Base-by-base conservation (phyloP, 2,113 vertebrate genomes). In the Anoura caudifer region DNA sequence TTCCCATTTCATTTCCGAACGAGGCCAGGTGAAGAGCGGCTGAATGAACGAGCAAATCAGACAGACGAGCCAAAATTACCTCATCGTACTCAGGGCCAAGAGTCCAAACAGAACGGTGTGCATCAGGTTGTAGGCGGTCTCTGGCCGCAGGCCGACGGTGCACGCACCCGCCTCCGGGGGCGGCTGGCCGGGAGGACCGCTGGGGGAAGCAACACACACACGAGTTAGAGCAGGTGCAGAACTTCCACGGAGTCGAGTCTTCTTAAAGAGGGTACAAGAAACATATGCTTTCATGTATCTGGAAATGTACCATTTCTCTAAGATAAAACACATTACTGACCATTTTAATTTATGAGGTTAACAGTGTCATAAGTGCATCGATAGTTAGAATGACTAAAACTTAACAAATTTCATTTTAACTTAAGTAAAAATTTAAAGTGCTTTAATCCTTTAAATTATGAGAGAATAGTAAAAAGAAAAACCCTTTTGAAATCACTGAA, bases 51-150 rank as follows among this genome's bases (percentile, higher is more conserved):
- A 28, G 56, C 73, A 28, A 16, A 7, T 89, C 9, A 85, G 36
- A 91, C 10, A 33, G 36, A 10, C 0, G 38, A 87, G 38, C 76
- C 24, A 73, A 28, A 87, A 5, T 97, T 98, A 99, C 99, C 99
- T 99, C 99, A 99, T 99, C 17, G 99, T 99, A 98, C 99, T 99
- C 98, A 99, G 98, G 22, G 99, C 99, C 97, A 99, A 98, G 72
- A 99, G 98, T 52, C 99, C 99, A 20, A 99, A 99, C 93, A 99
- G 98, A 61, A 99, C 88, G 0, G 99, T 99, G 91, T 99, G 99
- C 56, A 99, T 95, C 84, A 99, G 97, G 93, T 99, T 99, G 98
- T 99, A 99, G 63, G 99, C 99, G 69, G 99, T 98, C 70, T 99
- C 99, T 76, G 99, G 99, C 47, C 98, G 99, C 93, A 99, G 97